phyloP scores from a whole-genome alignment of 2,113 vertebrate genomes.

The Aleadryas rufinucha region DNA sequence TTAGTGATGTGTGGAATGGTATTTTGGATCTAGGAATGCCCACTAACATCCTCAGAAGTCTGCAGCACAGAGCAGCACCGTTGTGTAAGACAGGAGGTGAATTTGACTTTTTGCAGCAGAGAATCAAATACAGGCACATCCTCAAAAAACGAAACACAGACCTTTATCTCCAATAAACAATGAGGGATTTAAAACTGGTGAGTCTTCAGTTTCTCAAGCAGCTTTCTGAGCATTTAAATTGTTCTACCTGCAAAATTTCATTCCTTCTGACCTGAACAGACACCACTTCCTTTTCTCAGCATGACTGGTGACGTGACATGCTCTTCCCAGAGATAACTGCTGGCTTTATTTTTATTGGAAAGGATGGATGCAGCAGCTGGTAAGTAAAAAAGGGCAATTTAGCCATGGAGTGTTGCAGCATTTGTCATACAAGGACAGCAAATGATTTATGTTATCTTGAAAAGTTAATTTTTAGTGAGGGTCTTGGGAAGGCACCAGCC shows the following conservation, averaged over 20 bases:
- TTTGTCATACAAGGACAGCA: neutral
- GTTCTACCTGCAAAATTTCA: neutral
- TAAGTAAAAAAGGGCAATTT: neutral
- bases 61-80: neutral
- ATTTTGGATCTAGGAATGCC: neutral
- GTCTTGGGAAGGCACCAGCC: neutral
- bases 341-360: neutral
- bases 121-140: neutral
- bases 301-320: rapidly evolving
- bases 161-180: neutral
- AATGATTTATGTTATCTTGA: neutral
- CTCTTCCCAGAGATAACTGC: neutral
- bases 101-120: neutral
- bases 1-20: neutral
- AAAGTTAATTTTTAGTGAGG: neutral
- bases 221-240: neutral
- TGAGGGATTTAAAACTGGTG: neutral
- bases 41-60: neutral
- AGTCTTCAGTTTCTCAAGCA: neutral
- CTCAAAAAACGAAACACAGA: neutral
- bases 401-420: neutral
- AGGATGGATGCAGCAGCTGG: neutral
- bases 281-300: neutral
- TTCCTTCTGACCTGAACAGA: neutral
- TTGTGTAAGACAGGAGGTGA: neutral